Evolutionary conservation across 1,140 invertebrate genomes (phyloP).

Genomic region (Hypsibius dujardini): DNA sequence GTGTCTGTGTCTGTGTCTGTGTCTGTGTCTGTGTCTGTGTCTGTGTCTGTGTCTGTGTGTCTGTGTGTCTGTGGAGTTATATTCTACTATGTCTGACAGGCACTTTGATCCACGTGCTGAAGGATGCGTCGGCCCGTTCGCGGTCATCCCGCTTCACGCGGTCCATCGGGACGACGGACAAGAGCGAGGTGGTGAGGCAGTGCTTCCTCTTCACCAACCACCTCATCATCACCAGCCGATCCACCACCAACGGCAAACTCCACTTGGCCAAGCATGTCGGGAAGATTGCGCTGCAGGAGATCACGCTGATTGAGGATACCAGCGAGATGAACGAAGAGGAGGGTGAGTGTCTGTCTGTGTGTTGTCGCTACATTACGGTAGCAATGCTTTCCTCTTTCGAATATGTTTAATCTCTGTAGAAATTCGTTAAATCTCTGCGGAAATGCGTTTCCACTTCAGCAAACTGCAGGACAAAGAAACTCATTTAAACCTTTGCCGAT

Average conservation of each 20-base stretch:
- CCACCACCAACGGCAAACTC: slow-evolving; percentile 58
- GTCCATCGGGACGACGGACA: slow-evolving; percentile 46
- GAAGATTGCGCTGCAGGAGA: slow-evolving; percentile 62
- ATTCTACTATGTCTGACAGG: slow-evolving; percentile 37
- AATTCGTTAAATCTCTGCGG: too few species aligned
- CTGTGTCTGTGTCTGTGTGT: slow-evolving; percentile 1
- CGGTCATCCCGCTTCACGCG: slow-evolving; percentile 33
- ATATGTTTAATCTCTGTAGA: too few species aligned
- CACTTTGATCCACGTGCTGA: slow-evolving; percentile 47
- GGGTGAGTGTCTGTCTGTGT: too few species aligned
- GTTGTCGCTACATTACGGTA: too few species aligned
- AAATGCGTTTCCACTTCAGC: too few species aligned
- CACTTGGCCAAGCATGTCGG: slow-evolving; percentile 60
- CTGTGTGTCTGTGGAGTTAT: slow-evolving; percentile 20
- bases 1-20: too few species aligned
- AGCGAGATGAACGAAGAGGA: slow-evolving; percentile 40
- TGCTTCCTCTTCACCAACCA: slow-evolving; percentile 77
- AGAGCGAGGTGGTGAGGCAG: slow-evolving; percentile 49
- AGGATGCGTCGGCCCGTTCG: slow-evolving; percentile 42
- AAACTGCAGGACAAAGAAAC: too few species aligned
- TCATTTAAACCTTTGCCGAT: too few species aligned
- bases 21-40: too few species aligned
- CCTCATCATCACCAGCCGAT: slow-evolving; percentile 55
- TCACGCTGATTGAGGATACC: slow-evolving; percentile 56
- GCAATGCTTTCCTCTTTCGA: too few species aligned